Evolutionary conservation across 2,113 vertebrate genomes (phyloP), one percentile per base, ranked within the genome.

Genomic region (Condylura cristata): DNA sequence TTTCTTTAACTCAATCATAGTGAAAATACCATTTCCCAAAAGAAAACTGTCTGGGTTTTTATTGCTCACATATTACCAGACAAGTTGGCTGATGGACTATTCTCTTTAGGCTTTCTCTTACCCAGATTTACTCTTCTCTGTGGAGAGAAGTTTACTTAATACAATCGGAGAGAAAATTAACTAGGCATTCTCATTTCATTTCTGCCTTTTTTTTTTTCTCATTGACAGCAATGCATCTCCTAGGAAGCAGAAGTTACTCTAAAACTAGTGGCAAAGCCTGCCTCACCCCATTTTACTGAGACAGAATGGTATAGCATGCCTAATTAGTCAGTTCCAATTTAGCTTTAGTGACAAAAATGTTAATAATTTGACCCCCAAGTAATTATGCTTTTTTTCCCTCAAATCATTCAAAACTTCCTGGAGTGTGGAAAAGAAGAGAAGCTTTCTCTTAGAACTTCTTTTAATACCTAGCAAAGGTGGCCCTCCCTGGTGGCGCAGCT

Each of bases 1-100:
- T 56, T 46, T 53, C 58, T 93, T 87, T 95, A 76, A 86, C 26
- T 93, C 34, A 75, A 30, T 30, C 26, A 90, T 76, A 83, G 20
- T 66, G 37, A 76, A 83, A 90, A 90, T 87, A 37, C 26, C 41
- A 48, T 87, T 90, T 93, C 32, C 30, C 12, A 70, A 41, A 95
- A 92, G 51, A 95, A 92, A 13, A 82, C 56, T 53, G 34, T 10
- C 51, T 81, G 37, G 18, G 56, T 53, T 9, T 51, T 66, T 53
- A 51, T 65, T 72, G n/a, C 41, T 80, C 61, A 68, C 90, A 82
- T 82, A 86, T 86, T 86, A 37, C 24, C 41, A 37, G 56, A 80
- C 53, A 22, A 68, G 28, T 86, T 86, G 75, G 6, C 18, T 81
- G 22, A 68, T 81, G 16, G 44, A 51, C 46, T 34, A 60, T 8